Conservation (phyloP, 2,888 invertebrate species). For the Pinctada fucata region DNA sequence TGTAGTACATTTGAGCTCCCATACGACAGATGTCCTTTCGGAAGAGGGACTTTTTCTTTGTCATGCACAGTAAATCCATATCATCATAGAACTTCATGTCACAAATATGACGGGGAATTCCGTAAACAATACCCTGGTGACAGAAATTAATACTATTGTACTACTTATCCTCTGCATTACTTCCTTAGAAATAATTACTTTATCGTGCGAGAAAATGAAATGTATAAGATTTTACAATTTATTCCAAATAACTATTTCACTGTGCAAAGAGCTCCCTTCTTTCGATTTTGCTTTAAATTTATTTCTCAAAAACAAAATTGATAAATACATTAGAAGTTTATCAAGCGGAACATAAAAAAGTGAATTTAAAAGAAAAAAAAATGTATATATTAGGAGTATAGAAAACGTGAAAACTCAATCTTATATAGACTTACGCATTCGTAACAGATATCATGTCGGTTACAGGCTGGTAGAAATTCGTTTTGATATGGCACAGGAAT, state of each 20-base stretch:
- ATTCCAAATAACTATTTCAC: too few relatives aligned
- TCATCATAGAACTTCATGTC: slow-evolving; percentile 7
- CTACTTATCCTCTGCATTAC: too few relatives aligned
- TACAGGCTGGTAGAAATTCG: slow-evolving; percentile 32
- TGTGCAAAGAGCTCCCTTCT: too few relatives aligned
- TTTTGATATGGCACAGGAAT: slow-evolving; percentile 27
- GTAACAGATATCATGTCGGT: slow-evolving; percentile 38
- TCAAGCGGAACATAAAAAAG: too few relatives aligned
- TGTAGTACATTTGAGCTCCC: background rate
- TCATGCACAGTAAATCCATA: background rate
- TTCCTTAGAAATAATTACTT: too few relatives aligned
- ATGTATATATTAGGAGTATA: background rate
- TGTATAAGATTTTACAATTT: too few relatives aligned
- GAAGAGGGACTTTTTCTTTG: background rate
- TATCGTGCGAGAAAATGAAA: too few relatives aligned
- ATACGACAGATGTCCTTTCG: background rate
- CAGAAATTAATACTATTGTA: too few relatives aligned
- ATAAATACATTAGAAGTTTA: too few relatives aligned
- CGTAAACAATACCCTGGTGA: slow-evolving; percentile 2
- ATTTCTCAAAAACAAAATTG: too few relatives aligned
- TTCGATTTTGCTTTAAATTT: too few relatives aligned
- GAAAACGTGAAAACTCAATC: background rate
- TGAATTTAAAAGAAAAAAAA: background rate
- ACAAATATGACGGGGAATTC: slow-evolving; percentile 7
- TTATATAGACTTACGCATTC: slow-evolving; percentile 26